These are phyloP conservation scores for Galendromus occidentalis DNA, from an alignment of 1,140 invertebrate species.

Conservation along the genomic window DNA sequence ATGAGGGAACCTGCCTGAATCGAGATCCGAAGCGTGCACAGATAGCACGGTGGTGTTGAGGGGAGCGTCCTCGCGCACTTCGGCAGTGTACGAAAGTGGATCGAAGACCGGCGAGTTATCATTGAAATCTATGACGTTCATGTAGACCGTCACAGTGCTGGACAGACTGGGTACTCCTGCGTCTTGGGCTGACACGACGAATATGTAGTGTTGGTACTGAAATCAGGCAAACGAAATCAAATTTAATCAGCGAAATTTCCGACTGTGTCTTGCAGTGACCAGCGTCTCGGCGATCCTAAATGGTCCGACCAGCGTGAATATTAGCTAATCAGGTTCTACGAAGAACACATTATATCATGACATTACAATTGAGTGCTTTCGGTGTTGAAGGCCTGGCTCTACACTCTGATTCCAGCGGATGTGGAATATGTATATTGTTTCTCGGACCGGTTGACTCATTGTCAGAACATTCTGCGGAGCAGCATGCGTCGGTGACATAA, in stretches of 20 bases:
- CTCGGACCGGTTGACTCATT: not conserved
- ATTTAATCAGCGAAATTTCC: too few relatives aligned
- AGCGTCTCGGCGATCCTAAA: too few relatives aligned
- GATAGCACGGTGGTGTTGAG: slow-evolving; percentile 53
- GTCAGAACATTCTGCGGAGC: not conserved
- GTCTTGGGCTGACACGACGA: slow-evolving; percentile 76
- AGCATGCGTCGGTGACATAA: not conserved
- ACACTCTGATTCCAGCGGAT: too few relatives aligned
- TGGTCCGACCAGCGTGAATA: too few relatives aligned
- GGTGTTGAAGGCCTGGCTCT: too few relatives aligned
- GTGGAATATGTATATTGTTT: too few relatives aligned
- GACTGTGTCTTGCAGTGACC: not conserved
- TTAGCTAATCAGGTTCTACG: too few relatives aligned
- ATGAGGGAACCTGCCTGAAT: slow-evolving; percentile 45
- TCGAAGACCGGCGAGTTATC: slow-evolving; percentile 84
- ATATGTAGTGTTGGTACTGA: slow-evolving; percentile 77
- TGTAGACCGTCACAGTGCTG: slow-evolving; percentile 70
- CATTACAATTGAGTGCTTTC: too few relatives aligned
- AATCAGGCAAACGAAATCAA: slow-evolving; percentile 12
- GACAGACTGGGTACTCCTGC: slow-evolving; percentile 60
- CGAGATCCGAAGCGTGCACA: slow-evolving; percentile 67
- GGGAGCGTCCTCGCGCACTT: slow-evolving; percentile 65
- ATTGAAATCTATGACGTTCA: slow-evolving; percentile 81
- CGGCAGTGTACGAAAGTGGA: slow-evolving; percentile 63
- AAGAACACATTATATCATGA: too few relatives aligned